Conservation (phyloP, 2,113 vertebrate genomes). For the Ceyx margarethae region DNA sequence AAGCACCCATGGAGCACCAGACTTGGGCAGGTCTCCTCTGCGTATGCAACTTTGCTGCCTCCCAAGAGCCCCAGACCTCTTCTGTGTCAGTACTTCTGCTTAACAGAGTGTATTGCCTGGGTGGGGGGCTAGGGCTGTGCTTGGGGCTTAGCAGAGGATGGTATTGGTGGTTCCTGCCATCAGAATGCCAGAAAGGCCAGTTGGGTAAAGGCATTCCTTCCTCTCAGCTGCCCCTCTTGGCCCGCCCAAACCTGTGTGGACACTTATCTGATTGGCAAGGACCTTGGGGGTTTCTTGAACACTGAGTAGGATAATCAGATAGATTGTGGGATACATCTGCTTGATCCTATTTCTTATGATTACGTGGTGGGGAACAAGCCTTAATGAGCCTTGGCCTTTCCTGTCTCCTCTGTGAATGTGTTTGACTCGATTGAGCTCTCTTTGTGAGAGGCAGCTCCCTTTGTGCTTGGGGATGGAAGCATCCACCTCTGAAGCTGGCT, state of each 20-base stretch:
- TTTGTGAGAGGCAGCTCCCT: conserved; percentile 6
- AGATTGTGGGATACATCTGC: conserved; percentile 52
- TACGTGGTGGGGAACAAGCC: conserved; percentile 41
- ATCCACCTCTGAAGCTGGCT: conserved; percentile 58
- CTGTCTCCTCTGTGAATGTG: conserved; percentile 46
- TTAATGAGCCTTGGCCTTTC: conserved; percentile 63
- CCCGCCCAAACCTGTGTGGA: not conserved
- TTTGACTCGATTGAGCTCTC: conserved; percentile 42
- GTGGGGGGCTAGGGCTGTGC: not conserved
- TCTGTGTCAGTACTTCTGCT: not conserved
- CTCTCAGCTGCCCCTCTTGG: not conserved
- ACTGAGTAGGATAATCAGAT: conserved; percentile 59
- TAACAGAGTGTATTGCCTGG: not conserved
- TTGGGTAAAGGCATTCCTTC: not conserved
- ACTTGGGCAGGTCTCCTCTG: not conserved
- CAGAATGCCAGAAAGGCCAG: not conserved
- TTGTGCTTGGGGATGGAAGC: conserved; percentile 26
- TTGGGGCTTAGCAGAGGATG: not conserved
- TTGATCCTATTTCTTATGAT: conserved; percentile 60
- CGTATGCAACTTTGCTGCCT: not conserved
- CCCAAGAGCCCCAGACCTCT: not conserved
- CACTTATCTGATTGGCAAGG: conserved; percentile 23
- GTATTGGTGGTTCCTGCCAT: fast-evolving
- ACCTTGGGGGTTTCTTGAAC: conserved; percentile 46
- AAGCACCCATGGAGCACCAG: not conserved